Evolutionary conservation across 2,797 vertebrate genomes (phyloP), one percentile per base, ranked within the genome.

Genomic region (Sebastes trivittatus): DNA sequence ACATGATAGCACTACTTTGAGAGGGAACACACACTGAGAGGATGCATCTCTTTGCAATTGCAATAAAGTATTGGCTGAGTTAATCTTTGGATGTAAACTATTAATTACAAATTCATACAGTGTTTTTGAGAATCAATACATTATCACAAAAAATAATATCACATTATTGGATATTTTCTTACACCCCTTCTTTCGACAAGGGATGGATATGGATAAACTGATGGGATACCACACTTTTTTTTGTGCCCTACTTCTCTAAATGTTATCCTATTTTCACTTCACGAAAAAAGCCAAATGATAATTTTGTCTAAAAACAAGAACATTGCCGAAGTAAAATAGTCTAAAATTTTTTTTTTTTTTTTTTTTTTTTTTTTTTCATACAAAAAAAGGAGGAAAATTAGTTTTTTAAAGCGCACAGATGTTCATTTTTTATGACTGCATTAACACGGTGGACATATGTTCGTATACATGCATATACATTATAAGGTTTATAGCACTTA

Each of bases 181-280:
- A 46, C 42, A 18, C 6, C 42, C 42, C 42, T 18, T 18, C 0
- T 18, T 46, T 46, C 16, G 1, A 18, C 0, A 13, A 32, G 3
- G 13, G n/a, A 30, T 59, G 6, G 30, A 27, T 25, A 25, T 25
- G 25, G 25, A 25, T 25, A 25, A 25, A 25, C 25, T 25, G 25
- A 25, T 25, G 25, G 25, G 5, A 49, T 64, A 59, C 5, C 1
- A 25, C 1, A 14, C 11, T 27, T 25, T 29, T 29, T 34, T 29
- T 27, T 27, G 11, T 14, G 30, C 18, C 0, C 1, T 1, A 55
- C 22, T 34, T 52, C 10, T 49, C 18, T 49, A 8, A 58, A 4
- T 55, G 4, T 49, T 46, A 11, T 11, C 2, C 4, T 34, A 27
- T 38, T 64, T 75, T 29, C 23, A 56, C 16, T 54, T 54, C 14